phyloP scores from a whole-genome alignment of 2,113 vertebrate genomes.

The Neomonachus schauinslandi region DNA sequence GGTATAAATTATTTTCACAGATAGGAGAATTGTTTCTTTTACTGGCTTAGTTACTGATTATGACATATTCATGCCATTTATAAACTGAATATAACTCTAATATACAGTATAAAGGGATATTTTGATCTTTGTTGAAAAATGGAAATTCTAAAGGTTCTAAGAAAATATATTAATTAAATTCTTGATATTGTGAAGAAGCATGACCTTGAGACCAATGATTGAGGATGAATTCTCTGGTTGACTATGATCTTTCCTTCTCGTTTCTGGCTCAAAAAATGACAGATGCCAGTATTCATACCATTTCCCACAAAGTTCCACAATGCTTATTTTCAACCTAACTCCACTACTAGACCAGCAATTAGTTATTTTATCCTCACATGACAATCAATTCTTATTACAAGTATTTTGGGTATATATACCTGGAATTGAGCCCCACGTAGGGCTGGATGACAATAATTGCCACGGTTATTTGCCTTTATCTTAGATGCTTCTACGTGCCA shows the following conservation, averaged over 20 bases:
- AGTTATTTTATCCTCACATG: neutral
- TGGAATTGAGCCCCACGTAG: neutral
- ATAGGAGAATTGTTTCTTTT: neutral
- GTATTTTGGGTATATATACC: neutral
- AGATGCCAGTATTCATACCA: neutral
- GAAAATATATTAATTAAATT: conserved; percentile 11
- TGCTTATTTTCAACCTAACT: neutral
- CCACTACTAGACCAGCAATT: neutral
- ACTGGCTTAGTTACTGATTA: conserved; percentile 31
- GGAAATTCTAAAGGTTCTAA: neutral
- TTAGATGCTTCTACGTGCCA: neutral
- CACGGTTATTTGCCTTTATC: neutral
- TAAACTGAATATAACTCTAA: neutral
- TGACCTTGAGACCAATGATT: neutral
- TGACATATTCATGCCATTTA: neutral
- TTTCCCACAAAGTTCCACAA: neutral
- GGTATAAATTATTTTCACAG: neutral
- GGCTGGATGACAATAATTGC: neutral
- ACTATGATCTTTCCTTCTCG: neutral
- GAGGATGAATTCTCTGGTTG: neutral
- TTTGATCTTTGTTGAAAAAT: conserved; percentile 2
- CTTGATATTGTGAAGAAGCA: conserved; percentile 23
- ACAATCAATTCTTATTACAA: conserved; percentile 35
- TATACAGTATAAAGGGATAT: neutral
- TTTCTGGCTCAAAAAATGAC: conserved; percentile 1